phyloP scores from a whole-genome alignment of 2,113 vertebrate species.

The Accipiter cooperii region DNA sequence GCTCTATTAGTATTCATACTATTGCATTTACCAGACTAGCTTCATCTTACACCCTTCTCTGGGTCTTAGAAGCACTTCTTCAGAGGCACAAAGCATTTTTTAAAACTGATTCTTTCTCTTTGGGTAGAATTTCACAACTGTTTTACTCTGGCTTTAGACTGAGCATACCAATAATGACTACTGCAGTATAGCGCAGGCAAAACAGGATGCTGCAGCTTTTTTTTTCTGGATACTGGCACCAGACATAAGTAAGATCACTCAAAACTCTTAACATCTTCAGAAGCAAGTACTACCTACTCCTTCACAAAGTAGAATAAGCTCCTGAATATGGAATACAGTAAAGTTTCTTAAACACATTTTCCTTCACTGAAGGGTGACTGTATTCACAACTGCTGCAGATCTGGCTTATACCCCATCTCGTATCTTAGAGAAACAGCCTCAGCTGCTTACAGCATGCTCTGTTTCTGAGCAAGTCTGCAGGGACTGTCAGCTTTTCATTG shows the following conservation, averaged over 20 bases:
- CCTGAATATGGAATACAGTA: neutral
- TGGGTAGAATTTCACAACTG: neutral
- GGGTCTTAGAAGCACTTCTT: neutral
- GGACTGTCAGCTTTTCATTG: neutral
- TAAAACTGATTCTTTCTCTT: neutral
- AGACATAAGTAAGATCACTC: neutral
- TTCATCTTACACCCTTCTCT: neutral
- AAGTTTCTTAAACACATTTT: neutral
- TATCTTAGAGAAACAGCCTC: neutral
- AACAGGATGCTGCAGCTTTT: neutral
- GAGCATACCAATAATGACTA: neutral
- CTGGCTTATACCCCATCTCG: neutral
- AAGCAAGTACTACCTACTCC: neutral
- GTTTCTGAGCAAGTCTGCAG: neutral
- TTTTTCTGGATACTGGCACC: neutral
- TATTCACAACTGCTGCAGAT: neutral
- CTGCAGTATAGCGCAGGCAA: neutral
- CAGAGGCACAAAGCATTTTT: neutral
- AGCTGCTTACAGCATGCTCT: neutral
- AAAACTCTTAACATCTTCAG: neutral
- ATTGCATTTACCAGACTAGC: neutral
- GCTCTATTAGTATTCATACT: neutral
- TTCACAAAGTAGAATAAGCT: neutral
- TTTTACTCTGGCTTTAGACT: neutral
- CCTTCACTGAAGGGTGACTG: neutral